Evolutionary conservation across 2,113 vertebrate genomes (phyloP), one percentile per base, ranked within the genome.

Genomic region (Peromyscus californicus): DNA sequence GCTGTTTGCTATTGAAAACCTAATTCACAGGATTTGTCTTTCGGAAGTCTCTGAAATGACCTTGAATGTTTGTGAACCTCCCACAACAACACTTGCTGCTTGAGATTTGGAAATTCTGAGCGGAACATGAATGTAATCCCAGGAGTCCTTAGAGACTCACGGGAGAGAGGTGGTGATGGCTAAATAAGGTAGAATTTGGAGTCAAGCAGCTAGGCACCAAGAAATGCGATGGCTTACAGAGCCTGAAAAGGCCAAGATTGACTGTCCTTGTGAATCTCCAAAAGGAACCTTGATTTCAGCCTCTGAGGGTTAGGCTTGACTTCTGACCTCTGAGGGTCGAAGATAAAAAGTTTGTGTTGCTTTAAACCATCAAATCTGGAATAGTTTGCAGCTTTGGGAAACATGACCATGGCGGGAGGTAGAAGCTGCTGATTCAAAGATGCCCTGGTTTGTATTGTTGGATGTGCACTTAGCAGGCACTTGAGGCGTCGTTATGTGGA

Each of bases 401-500:
- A 65, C 11, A 19, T 3, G 5, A 29, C 0, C 11, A 15, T 3
- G 4, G 19, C 0, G 48, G 36, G 31, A 82, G 70, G n/a, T 2
- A 31, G 63, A 42, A 26, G 16, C 13, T 9, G 13, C n/a, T 26
- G 5, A 2, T 31, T 59, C 2, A 15, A 12, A 7, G 72, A 1
- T 7, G 74, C 26, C 17, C 29, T 10, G 10, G 0, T 61, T 26
- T 15, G 54, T 9, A 1, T 7, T 5, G 10, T 33, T 0, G 7
- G 22, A 29, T 16, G 24, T 33, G n/a, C 9, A 0, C 19, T 2
- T 10, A 17, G 59, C 12, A 51, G 36, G 12, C 2, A 2, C 19
- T 51, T 21, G 65, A 11, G 6, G 13, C 33, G 21, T n/a, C 12
- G 0, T 6, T 65, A 13, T 0, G 5, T 21, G 2, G 7, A 17